Evolutionary conservation across 2,797 vertebrate species (phyloP).

Genomic region (Melanogrammus aeglefinus): DNA sequence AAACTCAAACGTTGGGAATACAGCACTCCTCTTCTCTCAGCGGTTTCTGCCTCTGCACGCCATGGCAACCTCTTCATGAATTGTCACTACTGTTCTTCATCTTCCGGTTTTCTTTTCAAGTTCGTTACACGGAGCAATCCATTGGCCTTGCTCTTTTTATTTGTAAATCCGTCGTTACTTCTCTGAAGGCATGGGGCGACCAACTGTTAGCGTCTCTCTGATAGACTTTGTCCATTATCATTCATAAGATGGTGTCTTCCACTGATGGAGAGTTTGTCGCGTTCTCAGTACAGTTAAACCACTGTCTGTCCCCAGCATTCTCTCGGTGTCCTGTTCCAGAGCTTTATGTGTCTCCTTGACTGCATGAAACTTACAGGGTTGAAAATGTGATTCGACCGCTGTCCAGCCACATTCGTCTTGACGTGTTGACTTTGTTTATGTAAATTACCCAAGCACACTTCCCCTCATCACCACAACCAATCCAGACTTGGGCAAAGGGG

Average conservation of each 20-base stretch:
- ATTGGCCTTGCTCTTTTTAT: too few species aligned
- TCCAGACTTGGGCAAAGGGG: slow-evolving; percentile 20
- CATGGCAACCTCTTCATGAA: too few species aligned
- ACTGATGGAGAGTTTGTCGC: slow-evolving; percentile 27
- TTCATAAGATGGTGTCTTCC: slow-evolving; percentile 19
- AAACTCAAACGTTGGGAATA: not conserved
- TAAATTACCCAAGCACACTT: slow-evolving; percentile 27
- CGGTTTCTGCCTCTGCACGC: too few species aligned
- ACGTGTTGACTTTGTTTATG: too few species aligned
- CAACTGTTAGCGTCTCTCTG: slow-evolving; percentile 26
- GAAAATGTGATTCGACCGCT: too few species aligned
- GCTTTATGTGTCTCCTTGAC: slow-evolving; percentile 21
- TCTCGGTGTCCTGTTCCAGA: slow-evolving; percentile 3
- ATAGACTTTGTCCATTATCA: slow-evolving; percentile 32
- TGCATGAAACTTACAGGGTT: slow-evolving; percentile 23
- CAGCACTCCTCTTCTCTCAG: too few species aligned
- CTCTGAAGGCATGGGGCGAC: slow-evolving; percentile 24
- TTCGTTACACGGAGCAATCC: too few species aligned
- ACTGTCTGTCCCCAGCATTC: slow-evolving; percentile 27
- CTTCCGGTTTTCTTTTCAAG: too few species aligned
- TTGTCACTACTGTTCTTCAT: slow-evolving; percentile 25
- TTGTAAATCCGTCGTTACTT: slow-evolving; percentile 17
- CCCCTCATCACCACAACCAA: slow-evolving; percentile 35
- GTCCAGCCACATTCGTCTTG: too few species aligned
- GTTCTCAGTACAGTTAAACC: slow-evolving; percentile 23